phyloP scores from a whole-genome alignment of 2,797 vertebrate species.

The Antennarius maculatus region DNA sequence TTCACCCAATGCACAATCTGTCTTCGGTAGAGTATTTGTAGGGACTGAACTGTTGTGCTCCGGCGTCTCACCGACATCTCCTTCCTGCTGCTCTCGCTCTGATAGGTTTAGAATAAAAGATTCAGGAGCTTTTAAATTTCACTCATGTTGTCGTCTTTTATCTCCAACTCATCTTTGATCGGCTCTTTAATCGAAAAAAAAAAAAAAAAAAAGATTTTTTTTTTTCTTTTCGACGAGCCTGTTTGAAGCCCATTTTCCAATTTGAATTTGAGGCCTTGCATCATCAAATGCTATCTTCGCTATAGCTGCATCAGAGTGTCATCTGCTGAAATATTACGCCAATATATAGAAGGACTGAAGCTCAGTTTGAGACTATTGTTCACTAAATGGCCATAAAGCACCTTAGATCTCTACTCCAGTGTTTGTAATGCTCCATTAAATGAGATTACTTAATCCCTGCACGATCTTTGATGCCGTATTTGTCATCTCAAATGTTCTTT shows the following conservation, averaged over 20 bases:
- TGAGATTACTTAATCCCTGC: constrained; percentile 14
- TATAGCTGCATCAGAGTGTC: constrained; percentile 1
- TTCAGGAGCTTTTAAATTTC: constrained; percentile 52
- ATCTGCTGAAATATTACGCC: constrained; percentile 13
- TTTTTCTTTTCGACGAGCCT: constrained; percentile 5
- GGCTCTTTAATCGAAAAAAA: constrained; percentile 17
- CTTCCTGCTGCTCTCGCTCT: constrained; percentile 23
- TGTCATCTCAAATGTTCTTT: constrained; percentile 33
- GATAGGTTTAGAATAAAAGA: constrained; percentile 44
- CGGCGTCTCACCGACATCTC: constrained; percentile 27
- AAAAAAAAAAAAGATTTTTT: too few relatives aligned
- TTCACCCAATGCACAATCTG: constrained; percentile 28
- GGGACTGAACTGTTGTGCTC: constrained; percentile 34
- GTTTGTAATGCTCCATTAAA: background rate
- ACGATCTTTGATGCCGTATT: constrained; percentile 26
- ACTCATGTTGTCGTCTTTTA: constrained; percentile 47
- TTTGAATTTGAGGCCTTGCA: constrained; percentile 28
- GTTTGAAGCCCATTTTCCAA: constrained; percentile 34
- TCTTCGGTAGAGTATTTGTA: constrained; percentile 24
- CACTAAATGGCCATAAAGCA: constrained; percentile 5
- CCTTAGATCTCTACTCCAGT: constrained; percentile 1
- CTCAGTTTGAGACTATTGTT: constrained; percentile 5
- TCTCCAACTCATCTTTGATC: constrained; percentile 65
- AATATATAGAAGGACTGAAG: too few relatives aligned
- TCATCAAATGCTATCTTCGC: constrained; percentile 40